Evolutionary conservation across 2,888 invertebrate species (phyloP).

Genomic region (Drosophila hamatofila): DNA sequence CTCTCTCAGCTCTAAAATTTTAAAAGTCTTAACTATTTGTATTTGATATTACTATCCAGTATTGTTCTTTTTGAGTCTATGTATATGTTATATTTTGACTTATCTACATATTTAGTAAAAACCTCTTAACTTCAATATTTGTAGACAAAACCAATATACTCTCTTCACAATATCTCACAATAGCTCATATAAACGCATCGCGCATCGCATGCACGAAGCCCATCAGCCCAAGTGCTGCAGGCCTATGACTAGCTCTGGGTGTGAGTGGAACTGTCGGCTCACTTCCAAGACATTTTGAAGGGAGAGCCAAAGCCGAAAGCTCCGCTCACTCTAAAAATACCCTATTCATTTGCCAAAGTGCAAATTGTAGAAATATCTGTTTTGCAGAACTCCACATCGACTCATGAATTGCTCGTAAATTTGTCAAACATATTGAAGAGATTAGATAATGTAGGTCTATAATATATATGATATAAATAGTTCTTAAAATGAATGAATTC

Average conservation of each 20-base stretch:
- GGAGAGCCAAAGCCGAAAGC: neutral
- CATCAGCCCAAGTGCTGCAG: slow-evolving; percentile 56
- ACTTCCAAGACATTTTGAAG: slow-evolving; percentile 15
- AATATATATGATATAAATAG: neutral
- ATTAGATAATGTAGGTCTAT: slow-evolving; percentile 4
- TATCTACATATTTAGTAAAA: neutral
- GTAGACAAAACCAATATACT: neutral
- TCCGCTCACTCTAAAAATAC: slow-evolving; percentile 1
- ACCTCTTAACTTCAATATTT: neutral
- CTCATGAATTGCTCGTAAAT: slow-evolving; percentile 7
- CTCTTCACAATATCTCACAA: neutral
- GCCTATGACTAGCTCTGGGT: slow-evolving; percentile 10
- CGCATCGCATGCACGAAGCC: slow-evolving; percentile 54
- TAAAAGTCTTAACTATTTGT: neutral
- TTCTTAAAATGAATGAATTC: neutral
- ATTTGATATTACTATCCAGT: too few relatives aligned
- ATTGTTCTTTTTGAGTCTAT: neutral
- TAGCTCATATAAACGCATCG: slow-evolving; percentile 28
- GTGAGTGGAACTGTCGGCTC: slow-evolving; percentile 17
- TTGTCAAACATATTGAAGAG: neutral
- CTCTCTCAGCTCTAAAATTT: neutral
- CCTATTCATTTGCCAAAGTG: neutral
- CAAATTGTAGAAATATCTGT: neutral
- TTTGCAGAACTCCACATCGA: neutral
- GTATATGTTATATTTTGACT: neutral